Evolutionary conservation across 2,113 vertebrate genomes (phyloP).

Genomic region (Baryphthengus martii): DNA sequence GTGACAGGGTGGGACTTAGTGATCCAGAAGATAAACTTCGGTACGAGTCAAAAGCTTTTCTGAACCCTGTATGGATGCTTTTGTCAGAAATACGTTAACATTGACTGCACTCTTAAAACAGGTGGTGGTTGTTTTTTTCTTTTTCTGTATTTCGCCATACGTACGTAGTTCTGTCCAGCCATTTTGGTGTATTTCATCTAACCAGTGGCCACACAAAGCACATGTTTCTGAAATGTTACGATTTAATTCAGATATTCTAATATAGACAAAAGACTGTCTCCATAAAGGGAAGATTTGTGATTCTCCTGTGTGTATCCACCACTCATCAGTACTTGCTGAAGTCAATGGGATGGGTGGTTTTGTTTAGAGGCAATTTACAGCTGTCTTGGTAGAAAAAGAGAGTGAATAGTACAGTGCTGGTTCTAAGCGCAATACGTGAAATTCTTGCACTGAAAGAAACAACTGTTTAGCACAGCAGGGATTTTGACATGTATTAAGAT

Average conservation of each 20-base stretch:
- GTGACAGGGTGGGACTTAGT: background rate
- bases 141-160: background rate
- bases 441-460: background rate
- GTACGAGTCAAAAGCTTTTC: background rate
- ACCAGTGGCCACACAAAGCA: background rate
- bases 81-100: background rate
- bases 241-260: background rate
- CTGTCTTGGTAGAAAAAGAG: background rate
- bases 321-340: background rate
- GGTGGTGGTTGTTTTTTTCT: background rate
- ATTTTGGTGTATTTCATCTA: background rate
- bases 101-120: background rate
- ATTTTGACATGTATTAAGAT: background rate
- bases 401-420: background rate
- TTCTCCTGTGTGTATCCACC: background rate
- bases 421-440: background rate
- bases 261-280: background rate
- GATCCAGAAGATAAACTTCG: background rate
- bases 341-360: background rate
- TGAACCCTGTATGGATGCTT: background rate
- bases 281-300: background rate
- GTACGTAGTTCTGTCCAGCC: background rate
- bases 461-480: background rate
- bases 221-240: fast-evolving
- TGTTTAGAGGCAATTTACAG: background rate